phyloP scores from a whole-genome alignment of 1,140 invertebrate genomes.

The Drosophila pseudoananassae region DNA sequence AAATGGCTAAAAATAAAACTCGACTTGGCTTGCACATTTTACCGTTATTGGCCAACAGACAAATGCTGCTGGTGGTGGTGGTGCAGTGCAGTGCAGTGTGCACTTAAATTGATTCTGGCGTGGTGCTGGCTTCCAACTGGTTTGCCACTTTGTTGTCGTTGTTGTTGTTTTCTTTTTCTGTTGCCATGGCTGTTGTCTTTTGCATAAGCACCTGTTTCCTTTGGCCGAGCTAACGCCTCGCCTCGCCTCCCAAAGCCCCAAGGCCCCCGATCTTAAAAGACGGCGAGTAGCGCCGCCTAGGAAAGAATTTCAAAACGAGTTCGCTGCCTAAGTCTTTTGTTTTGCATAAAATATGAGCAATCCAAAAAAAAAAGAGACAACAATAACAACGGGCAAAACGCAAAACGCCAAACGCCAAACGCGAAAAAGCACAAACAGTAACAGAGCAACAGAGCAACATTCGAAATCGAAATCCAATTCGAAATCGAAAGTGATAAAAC shows the following conservation, averaged over 20 bases:
- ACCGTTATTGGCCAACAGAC: conserved; percentile 71
- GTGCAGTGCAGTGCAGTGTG: conserved; percentile 37
- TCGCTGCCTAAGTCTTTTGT: conserved; percentile 69
- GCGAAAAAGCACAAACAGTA: conserved; percentile 27
- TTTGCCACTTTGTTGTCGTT: conserved; percentile 15
- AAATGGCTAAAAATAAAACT: conserved; percentile 39
- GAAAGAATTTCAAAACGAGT: conserved; percentile 72
- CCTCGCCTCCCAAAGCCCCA: background rate
- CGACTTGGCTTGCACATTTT: conserved; percentile 50
- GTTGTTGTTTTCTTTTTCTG: conserved; percentile 24
- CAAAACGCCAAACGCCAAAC: background rate
- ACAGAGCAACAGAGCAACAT: conserved; percentile 38
- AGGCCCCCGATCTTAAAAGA: background rate
- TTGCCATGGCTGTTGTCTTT: conserved; percentile 43
- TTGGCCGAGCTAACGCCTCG: conserved; percentile 21
- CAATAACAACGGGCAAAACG: background rate
- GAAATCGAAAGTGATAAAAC: conserved; percentile 79
- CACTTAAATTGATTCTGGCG: conserved; percentile 74
- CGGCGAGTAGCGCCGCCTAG: conserved; percentile 22
- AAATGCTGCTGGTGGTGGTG: no score
- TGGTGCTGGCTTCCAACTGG: conserved; percentile 45
- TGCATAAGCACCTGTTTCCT: conserved; percentile 80
- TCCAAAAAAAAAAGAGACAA: conserved; percentile 18
- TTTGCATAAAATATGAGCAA: conserved; percentile 54
- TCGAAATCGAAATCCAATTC: conserved; percentile 45